Conservation (phyloP, 2,113 vertebrate genomes). For the Microcebus griseorufus region DNA sequence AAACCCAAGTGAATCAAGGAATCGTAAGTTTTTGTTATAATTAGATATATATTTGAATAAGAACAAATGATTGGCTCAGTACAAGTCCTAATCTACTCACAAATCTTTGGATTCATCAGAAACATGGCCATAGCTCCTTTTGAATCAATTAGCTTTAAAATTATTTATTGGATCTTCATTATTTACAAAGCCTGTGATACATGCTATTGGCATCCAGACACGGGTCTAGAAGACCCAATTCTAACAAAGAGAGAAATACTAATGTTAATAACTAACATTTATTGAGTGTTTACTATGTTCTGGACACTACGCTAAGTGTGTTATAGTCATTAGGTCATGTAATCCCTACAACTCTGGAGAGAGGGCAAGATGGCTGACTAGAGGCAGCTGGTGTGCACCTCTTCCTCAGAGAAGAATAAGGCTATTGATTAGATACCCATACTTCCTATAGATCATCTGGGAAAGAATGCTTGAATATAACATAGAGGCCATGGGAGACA, state of each 20-base stretch:
- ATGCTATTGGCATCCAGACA: neutral
- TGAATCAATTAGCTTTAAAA: neutral
- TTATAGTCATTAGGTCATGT: neutral
- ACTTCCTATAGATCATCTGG: too few relatives aligned
- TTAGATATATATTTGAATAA: constrained; percentile 4
- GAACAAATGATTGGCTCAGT: neutral
- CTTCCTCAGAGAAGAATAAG: too few relatives aligned
- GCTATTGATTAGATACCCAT: too few relatives aligned
- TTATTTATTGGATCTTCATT: neutral
- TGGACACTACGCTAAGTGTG: neutral
- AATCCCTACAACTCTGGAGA: neutral
- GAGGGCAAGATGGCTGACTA: too few relatives aligned
- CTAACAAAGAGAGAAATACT: neutral
- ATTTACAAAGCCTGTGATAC: neutral
- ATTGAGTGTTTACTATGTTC: neutral
- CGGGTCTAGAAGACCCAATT: neutral
- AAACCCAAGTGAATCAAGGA: constrained; percentile 15
- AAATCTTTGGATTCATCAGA: neutral
- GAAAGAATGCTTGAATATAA: too few relatives aligned
- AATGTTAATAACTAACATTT: neutral
- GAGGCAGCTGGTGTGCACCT: too few relatives aligned
- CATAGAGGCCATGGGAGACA: too few relatives aligned
- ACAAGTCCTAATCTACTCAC: neutral
- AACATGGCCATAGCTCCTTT: neutral
- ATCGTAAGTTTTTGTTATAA: neutral